Conservation (phyloP, 2,113 vertebrate genomes). For the Aix galericulata region DNA sequence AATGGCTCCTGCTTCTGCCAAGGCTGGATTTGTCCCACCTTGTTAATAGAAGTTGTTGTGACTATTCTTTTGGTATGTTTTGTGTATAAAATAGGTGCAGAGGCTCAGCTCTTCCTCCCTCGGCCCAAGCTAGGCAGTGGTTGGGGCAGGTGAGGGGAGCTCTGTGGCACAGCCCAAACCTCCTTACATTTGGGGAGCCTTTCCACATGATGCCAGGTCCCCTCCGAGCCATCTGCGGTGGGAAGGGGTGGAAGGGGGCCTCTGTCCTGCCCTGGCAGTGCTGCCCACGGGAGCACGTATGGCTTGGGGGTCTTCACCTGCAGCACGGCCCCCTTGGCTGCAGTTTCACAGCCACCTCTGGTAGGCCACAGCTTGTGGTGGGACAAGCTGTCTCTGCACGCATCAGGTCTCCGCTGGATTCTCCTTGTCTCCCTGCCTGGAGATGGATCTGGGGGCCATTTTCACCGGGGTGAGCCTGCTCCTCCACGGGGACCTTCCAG, state of each 20-base stretch:
- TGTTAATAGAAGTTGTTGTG: constrained; percentile 20
- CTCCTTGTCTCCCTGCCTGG: not conserved
- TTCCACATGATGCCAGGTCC: not conserved
- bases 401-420: not conserved
- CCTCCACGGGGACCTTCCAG: not conserved
- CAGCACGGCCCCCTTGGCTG: accelerated
- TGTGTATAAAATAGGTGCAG: not conserved
- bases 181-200: not conserved
- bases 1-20: not conserved
- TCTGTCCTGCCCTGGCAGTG: not conserved
- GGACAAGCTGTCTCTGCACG: not conserved
- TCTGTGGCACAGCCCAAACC: not conserved
- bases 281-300: accelerated
- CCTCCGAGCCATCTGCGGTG: not conserved
- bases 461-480: not conserved
- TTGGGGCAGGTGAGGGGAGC: not conserved
- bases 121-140: accelerated
- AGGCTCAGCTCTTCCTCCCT: not conserved
- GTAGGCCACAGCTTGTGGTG: not conserved
- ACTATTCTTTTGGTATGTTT: constrained; percentile 28
- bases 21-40: constrained; percentile 24
- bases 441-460: not conserved
- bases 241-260: not conserved
- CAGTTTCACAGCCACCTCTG: not conserved
- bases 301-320: not conserved